Conservation (phyloP, 2,113 vertebrate species). For the Tetrao urogallus region DNA sequence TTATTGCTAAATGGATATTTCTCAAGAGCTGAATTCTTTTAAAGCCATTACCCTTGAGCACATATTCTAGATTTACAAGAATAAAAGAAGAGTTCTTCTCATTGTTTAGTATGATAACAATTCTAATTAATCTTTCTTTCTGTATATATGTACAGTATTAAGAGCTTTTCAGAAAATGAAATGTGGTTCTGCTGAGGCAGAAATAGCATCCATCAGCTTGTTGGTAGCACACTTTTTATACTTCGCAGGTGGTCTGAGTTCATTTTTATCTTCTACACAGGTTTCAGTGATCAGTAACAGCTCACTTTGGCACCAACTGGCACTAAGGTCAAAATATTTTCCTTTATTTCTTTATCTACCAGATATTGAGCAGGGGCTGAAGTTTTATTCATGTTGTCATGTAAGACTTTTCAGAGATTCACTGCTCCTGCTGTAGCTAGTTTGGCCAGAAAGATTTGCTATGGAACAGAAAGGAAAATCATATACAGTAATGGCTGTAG, state of each 20-base stretch:
- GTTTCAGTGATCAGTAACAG: not conserved
- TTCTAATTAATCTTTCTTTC: slow-evolving; percentile 3
- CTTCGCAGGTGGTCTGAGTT: not conserved
- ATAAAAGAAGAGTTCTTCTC: not conserved
- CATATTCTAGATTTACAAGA: not conserved
- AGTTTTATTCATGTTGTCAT: not conserved
- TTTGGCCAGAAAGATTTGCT: not conserved
- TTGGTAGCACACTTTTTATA: not conserved
- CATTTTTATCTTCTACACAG: not conserved
- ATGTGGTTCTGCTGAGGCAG: not conserved
- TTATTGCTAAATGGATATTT: not conserved
- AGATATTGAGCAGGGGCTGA: not conserved
- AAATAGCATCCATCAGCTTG: not conserved
- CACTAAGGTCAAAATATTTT: not conserved
- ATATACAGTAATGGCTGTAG: accelerated
- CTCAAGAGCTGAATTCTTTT: not conserved
- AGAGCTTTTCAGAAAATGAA: not conserved
- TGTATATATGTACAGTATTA: not conserved
- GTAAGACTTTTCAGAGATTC: not conserved
- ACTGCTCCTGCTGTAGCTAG: not conserved
- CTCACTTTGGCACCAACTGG: not conserved
- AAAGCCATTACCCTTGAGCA: not conserved
- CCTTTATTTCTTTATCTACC: not conserved
- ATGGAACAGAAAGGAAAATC: not conserved
- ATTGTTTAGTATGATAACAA: not conserved